A percentile compares a stretch with the other conserved stretches of the same genome.
Evolutionary conservation across 1,140 invertebrate species (phyloP).

Genomic region (Cydia strobilella): DNA sequence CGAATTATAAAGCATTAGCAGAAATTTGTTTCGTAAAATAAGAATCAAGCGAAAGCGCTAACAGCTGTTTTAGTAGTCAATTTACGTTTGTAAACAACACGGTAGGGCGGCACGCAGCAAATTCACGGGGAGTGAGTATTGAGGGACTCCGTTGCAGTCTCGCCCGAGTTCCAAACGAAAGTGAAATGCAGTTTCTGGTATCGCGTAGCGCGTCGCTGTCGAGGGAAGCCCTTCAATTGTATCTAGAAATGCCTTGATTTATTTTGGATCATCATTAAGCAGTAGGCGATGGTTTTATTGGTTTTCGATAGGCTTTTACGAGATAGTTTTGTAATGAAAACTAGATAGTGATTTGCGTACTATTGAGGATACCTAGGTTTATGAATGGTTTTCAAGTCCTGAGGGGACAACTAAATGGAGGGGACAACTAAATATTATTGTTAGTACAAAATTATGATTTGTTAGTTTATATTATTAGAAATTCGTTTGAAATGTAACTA

Average conservation of each 20-base stretch:
- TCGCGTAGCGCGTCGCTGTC: not conserved
- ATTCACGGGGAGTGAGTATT: not conserved
- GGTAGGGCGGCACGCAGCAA: conserved; percentile 1
- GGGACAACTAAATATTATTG: no score
- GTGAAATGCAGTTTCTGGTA: not conserved
- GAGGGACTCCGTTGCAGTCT: not conserved
- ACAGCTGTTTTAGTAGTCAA: not conserved
- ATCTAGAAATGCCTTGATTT: not conserved
- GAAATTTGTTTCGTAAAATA: not conserved
- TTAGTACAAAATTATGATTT: no score
- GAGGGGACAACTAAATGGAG: no score
- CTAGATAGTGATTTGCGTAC: not conserved
- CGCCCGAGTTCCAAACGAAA: not conserved
- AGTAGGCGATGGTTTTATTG: not conserved
- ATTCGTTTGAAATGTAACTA: no score
- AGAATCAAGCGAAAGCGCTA: not conserved
- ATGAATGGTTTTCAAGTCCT: no score
- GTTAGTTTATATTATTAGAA: no score
- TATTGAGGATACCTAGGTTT: no score
- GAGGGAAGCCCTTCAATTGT: not conserved
- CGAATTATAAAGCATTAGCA: not conserved
- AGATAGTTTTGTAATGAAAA: not conserved
- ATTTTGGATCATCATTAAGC: no score
- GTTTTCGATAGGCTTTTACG: not conserved
- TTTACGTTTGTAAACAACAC: conserved; percentile 8